Evolutionary conservation across 1,140 invertebrate species (phyloP), one percentile per base, ranked within the genome.

Genomic region (Drosophila ohnishii): DNA sequence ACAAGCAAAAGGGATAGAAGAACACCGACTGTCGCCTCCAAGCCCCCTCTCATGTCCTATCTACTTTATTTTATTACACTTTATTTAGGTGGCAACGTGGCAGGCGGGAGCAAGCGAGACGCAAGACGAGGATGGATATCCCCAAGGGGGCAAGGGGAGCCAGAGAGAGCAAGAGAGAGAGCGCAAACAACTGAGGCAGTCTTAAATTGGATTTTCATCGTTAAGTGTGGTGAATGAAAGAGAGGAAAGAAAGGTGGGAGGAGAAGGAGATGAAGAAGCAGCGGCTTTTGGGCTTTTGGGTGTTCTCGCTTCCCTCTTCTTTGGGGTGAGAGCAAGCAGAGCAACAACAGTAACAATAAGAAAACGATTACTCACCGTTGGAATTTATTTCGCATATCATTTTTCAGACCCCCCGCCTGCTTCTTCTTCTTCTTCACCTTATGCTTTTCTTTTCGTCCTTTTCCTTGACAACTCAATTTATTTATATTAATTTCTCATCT

Each of bases 361-460:
- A 85, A 85, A 85, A 75, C 90, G 87, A 91, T 91, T 91, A 91
- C 87, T 91, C 90, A 91, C 78, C 79, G 77, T 88, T 90, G 87
- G 87, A 86, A 91, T 91, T 91, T 91, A 91, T 91, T 91, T 91
- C 76, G 76, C 80, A 89, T 90, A 91, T 91, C 87, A 91, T 91
- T 91, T 71, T 53, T 72, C 40, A 59, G 51, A 4, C 13, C 44
- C 8, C 25, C 25, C 30, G 2, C 5, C n/a, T n/a, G 10, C 6
- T 22, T 22, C 14, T 2, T 19, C 19, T 19, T 3, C 11, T 45
- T 19, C 19, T n/a, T 19, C 11, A 7, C 7, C 11, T 45, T 55
- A 28, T 9, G 56, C 30, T 28, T 39, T 50, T 48, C n/a, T 35
- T 16, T 35, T 13, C 32, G 11, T 44, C 34, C 16, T 28, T 48